Base-by-base conservation (phyloP, 1,140 invertebrate genomes). In the Potamilus streckersoni region DNA sequence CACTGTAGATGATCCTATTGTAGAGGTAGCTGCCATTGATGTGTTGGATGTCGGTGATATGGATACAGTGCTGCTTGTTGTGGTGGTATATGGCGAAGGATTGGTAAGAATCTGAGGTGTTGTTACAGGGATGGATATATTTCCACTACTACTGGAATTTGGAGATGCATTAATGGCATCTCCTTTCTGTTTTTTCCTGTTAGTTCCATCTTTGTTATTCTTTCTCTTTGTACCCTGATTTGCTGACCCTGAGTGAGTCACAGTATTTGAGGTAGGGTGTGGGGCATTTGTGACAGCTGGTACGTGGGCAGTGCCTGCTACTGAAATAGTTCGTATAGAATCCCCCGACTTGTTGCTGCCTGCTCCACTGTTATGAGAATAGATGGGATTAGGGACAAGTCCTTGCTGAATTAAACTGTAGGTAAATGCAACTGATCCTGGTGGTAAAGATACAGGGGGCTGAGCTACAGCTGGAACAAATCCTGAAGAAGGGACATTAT, bases 111-210 rank as follows among this genome's bases (percentile, higher is more conserved):
- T 85, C 64, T 85, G 84, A 38, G 85, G 85, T 14, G 93, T 92
- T 19, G 92, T 93, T 38, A 94, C 90, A 31, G 93, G 93, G 71
- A 94, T 87, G 27, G 92, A 91, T 66, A 86, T 73, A 68, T 77
- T 63, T 62, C 60, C 75, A 72, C 65, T 76, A 31, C 20, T 58
- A 19, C 61, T 64, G 14, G 70, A 60, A 69, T 93, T 89, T 76
- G 93, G 92, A 60, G 62, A 62, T 16, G 20, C 57, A 11, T 65
- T 69, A 65, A 19, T 69, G 23, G 70, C 73, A 70, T 80, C 76
- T 58, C 73, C 76, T 79, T 83, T 86, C 71, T 82, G 80, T 71
- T 78, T 60, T 38, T 84, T 82, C 58, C 83, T 68, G 57, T 67
- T 80, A 64, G 62, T 76, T 64, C 80, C 71, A 78, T 87, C 78